Evolutionary conservation across 2,113 vertebrate genomes (phyloP).

Genomic region (Motacilla tschutschensis): DNA sequence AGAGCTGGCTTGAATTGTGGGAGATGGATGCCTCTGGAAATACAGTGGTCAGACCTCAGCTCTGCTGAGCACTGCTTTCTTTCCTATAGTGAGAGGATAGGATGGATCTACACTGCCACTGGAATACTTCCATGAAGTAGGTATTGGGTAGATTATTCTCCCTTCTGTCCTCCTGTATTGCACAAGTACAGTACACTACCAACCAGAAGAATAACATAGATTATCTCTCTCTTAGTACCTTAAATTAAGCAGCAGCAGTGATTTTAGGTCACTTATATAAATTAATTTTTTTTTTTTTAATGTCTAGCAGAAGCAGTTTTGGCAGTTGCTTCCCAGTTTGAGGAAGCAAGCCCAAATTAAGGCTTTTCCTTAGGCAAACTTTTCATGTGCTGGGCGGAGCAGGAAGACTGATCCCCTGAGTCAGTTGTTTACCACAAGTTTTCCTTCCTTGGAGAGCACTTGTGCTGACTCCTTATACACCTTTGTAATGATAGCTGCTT

Average conservation of each 20-base stretch:
- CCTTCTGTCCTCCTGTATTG: background rate
- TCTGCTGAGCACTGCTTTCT: background rate
- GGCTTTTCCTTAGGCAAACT: slow-evolving; percentile 38
- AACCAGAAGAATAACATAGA: background rate
- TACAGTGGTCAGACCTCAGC: background rate
- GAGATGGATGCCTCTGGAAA: background rate
- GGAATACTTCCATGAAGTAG: background rate
- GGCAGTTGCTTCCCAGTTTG: background rate
- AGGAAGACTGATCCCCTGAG: slow-evolving; percentile 24
- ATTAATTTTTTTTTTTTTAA: too few species aligned
- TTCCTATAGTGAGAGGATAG: background rate
- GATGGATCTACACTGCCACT: background rate
- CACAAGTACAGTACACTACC: accelerated
- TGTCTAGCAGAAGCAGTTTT: background rate
- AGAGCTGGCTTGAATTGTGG: background rate
- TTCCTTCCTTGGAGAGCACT: background rate
- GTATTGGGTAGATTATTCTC: background rate
- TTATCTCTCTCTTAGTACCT: background rate
- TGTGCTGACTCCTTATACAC: background rate
- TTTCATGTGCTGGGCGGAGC: background rate
- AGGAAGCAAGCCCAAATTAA: background rate
- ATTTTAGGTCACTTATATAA: background rate
- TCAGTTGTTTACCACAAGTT: slow-evolving; percentile 22
- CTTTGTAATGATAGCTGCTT: background rate
- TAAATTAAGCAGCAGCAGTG: background rate